phyloP scores from a whole-genome alignment of 2,113 vertebrate genomes.

The Vanacampus margaritifer region DNA sequence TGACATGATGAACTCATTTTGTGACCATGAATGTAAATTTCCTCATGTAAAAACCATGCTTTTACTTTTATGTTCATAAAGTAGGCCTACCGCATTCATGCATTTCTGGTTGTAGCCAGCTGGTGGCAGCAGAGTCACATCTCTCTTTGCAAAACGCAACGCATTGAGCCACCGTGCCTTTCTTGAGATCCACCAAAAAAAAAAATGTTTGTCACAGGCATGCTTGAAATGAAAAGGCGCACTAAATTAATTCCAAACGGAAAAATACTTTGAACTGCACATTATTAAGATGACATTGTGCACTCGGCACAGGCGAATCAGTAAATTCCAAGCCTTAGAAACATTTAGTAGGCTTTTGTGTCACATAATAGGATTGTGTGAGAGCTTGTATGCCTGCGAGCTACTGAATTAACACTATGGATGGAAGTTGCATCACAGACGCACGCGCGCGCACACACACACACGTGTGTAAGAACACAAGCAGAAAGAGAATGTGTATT shows the following conservation, averaged over 20 bases:
- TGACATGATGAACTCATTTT: not conserved
- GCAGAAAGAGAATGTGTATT: constrained; percentile 12
- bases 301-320: constrained; percentile 18
- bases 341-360: constrained; percentile 27
- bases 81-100: not conserved
- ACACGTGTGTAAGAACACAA: constrained; percentile 17
- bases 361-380: constrained; percentile 29
- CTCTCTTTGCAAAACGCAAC: not conserved
- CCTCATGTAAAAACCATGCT: not conserved
- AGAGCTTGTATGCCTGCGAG: constrained; percentile 11
- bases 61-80: no score
- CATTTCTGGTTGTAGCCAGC: constrained; percentile 20
- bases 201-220: not conserved
- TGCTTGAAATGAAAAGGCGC: constrained; percentile 2
- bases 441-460: not conserved
- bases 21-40: not conserved
- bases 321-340: constrained; percentile 26
- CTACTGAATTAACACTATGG: constrained; percentile 6
- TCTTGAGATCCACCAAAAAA: constrained; percentile 5
- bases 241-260: not conserved
- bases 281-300: constrained; percentile 7
- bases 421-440: constrained; percentile 19
- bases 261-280: constrained; percentile 19
- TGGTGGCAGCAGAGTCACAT: constrained; percentile 53
- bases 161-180: constrained; percentile 7